Conservation (phyloP, 1,140 invertebrate species). For the Diorhabda sublineata region DNA sequence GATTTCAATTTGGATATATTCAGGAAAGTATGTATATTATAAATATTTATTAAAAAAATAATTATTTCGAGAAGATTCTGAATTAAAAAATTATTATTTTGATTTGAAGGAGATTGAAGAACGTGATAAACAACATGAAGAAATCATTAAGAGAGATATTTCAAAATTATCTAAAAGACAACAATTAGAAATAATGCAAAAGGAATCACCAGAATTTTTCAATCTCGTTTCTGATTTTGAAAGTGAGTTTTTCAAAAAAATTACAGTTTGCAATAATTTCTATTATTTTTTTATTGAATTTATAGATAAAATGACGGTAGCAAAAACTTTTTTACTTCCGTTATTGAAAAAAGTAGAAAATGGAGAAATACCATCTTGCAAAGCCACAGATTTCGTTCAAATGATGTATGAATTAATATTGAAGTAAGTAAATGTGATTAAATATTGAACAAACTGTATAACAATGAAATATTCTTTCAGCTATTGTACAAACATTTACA, state of each 20-base stretch:
- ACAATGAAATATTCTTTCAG: constrained; percentile 45
- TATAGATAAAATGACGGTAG: constrained; percentile 57
- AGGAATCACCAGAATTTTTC: constrained; percentile 80
- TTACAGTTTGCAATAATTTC: constrained; percentile 17
- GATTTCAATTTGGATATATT: constrained; percentile 74
- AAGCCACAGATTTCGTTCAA: constrained; percentile 62
- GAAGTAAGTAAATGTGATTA: constrained; percentile 53
- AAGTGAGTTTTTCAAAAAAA: constrained; percentile 48
- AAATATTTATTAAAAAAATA: neutral
- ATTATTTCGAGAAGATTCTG: neutral
- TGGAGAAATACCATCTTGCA: constrained; percentile 47
- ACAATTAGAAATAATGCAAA: constrained; percentile 69
- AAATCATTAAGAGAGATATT: constrained; percentile 67
- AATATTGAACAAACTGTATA: constrained; percentile 19
- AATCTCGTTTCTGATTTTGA: constrained; percentile 73
- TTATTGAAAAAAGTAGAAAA: constrained; percentile 55
- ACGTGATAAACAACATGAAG: constrained; percentile 45
- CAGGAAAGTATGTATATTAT: constrained; percentile 30
- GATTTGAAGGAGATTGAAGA: constrained; percentile 26
- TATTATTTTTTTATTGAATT: constrained; percentile 23
- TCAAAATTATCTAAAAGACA: constrained; percentile 69
- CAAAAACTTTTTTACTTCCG: constrained; percentile 60
- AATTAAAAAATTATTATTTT: constrained; percentile 14
- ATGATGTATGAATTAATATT: constrained; percentile 67
- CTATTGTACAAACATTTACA: constrained; percentile 81